Evolutionary conservation across 1,140 invertebrate species (phyloP), one percentile per base, ranked within the genome.

Genomic region (Drosophila lowei): DNA sequence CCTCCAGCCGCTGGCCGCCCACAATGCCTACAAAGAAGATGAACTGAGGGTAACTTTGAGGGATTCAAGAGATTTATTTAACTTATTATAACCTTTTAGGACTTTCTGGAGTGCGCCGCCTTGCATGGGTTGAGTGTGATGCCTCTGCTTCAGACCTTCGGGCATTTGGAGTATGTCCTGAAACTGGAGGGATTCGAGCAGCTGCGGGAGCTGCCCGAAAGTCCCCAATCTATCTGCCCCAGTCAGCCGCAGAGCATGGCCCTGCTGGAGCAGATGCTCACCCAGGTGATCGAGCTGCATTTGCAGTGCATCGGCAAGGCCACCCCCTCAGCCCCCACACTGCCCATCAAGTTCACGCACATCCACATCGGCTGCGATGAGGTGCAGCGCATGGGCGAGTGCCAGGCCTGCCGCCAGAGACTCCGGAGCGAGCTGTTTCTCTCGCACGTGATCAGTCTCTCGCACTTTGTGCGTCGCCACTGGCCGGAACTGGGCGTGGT

Each of bases 81-180:
- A 48, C 8, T 49, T 1, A 9, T 16, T 18, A 13, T 30, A 25
- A 30, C 25, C 15, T 38, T 44, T 46, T 5, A 91, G 89, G 85
- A 91, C 38, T 91, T 91, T 46, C 54, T 91, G 18, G 81, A 90
- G 62, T 93, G 93, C 55, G 92, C 94, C 8, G 94, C 76, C 0
- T 34, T 80, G 0, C 71, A 93, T 52, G 93, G 94, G 1, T 92
- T 99, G 1, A 94, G 96, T 67, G 94, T 99, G 2, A 96, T 99
- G 78, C 98, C 98, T 16, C 92, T 99, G 3, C 93, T 99, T 7
- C 98, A 99, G 92, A 99, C 98, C 5, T 98, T 99, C 92, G 98
- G 98, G 2, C 98, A 99, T 91, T 91, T 98, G 90, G 97, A 99
- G 93, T 98, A 96, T 93, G 95, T 95, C 0, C 92, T 99, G 46